Base-by-base conservation (phyloP, 1,140 invertebrate genomes). In the Eciton burchellii region DNA sequence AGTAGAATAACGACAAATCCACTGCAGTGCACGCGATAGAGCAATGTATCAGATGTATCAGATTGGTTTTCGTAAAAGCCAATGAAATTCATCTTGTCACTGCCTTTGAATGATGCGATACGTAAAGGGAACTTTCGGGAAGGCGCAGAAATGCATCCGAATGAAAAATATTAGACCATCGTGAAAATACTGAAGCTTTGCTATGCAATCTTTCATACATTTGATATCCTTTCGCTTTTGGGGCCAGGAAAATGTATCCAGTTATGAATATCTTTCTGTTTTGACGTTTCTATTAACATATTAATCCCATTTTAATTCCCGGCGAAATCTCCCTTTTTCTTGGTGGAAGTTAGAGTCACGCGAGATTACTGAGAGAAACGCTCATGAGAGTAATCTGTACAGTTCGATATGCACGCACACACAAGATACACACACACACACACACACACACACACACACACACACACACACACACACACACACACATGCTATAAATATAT, bases 191-290 rank as follows among this genome's bases (percentile, higher is more conserved):
- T 16, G 56, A 60, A 54, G 54, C 35, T 45, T 68, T 0, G 21
- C 21, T 77, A 9, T 56, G 66, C 60, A 24, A 14, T 76, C 12
- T 24, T 8, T 52, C 21, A 14, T 24, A 52, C n/a, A 6, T 52
- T 24, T 43, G n/a, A 54, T 76, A 2, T 65, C 16, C 26, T 77
- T 66, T 77, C 66, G 60, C 60, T 77, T 77, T 35, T 54, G 74
- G 62, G 21, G 26, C 54, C 19, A 43, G 6, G 14, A 43, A 77
- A 77, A 9, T 76, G 49, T 54, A 54, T 77, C 29, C 74, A 56
- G 74, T 77, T 77, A 56, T 62, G 47, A 62, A 77, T 62, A 77
- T 77, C 74, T 62, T 77, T 77, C 74, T 68, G 21, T 77, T 77
- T n/a, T 47, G n/a, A 66, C 26, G 8, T 62, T 63, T 76, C 56